phyloP scores from a whole-genome alignment of 2,888 invertebrate genomes.

The Noctua pronuba region DNA sequence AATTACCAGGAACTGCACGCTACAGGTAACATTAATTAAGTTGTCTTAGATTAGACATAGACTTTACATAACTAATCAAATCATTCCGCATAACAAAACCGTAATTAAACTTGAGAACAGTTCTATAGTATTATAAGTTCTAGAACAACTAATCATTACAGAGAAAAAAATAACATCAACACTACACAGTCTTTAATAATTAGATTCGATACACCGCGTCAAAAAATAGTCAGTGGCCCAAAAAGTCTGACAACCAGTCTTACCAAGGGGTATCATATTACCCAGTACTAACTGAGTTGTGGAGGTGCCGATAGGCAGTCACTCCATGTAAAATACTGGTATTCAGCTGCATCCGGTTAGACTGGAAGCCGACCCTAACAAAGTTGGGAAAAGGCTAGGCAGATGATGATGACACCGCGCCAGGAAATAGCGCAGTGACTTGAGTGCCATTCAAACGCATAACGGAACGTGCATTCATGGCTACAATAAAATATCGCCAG shows the following conservation, averaged over 20 bases:
- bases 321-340: too few species aligned
- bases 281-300: too few species aligned
- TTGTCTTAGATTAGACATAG: neutral
- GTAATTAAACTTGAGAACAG: neutral
- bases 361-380: too few species aligned
- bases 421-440: neutral
- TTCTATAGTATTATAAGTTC: neutral
- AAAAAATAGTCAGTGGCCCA: too few species aligned
- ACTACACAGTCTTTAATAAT: neutral
- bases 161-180: neutral
- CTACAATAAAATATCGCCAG: neutral
- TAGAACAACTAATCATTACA: neutral
- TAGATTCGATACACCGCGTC: neutral
- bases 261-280: too few species aligned
- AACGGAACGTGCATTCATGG: neutral
- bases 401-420: too few species aligned
- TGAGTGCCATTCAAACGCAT: neutral
- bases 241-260: too few species aligned
- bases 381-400: too few species aligned
- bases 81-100: neutral
- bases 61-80: neutral
- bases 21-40: neutral
- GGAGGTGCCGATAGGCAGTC: too few species aligned
- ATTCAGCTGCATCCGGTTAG: too few species aligned
- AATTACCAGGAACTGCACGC: neutral